Evolutionary conservation across 2,113 vertebrate species (phyloP).

Genomic region (Thymallus thymallus): DNA sequence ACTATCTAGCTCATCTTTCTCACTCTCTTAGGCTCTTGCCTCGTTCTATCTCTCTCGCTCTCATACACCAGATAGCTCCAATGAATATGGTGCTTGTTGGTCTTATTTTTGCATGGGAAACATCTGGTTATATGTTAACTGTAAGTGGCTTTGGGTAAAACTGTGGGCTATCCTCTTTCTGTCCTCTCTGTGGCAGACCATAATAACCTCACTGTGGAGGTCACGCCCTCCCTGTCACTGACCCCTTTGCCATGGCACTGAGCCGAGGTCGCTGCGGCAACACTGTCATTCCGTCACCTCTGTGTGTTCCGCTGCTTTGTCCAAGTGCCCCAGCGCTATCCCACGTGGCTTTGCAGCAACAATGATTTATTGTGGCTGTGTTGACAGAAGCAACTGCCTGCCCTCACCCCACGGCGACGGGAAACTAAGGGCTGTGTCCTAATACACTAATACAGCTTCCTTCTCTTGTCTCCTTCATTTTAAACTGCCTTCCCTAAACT

Average conservation of each 20-base stretch:
- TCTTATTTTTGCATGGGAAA: too few relatives aligned
- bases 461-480: background rate
- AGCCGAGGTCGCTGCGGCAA: conserved; percentile 32
- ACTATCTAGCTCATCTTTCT: background rate
- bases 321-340: conserved; percentile 27
- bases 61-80: background rate
- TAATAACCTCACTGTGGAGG: conserved; percentile 52
- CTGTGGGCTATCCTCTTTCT: background rate
- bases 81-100: too few relatives aligned
- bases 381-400: conserved; percentile 44
- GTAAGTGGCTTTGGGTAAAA: too few relatives aligned
- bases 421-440: conserved; percentile 9
- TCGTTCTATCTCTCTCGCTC: background rate
- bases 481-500: background rate
- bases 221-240: conserved; percentile 43
- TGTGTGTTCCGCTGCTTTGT: conserved; percentile 37
- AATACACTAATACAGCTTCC: background rate
- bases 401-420: conserved; percentile 17
- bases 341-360: conserved; percentile 37
- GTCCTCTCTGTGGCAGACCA: conserved; percentile 38
- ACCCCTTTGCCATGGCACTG: conserved; percentile 36
- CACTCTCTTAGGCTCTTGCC: background rate
- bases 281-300: conserved; percentile 34
- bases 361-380: conserved; percentile 52
- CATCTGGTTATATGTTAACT: too few relatives aligned